Base-by-base conservation (phyloP, 2,113 vertebrate species). In the Perccottus glenii region DNA sequence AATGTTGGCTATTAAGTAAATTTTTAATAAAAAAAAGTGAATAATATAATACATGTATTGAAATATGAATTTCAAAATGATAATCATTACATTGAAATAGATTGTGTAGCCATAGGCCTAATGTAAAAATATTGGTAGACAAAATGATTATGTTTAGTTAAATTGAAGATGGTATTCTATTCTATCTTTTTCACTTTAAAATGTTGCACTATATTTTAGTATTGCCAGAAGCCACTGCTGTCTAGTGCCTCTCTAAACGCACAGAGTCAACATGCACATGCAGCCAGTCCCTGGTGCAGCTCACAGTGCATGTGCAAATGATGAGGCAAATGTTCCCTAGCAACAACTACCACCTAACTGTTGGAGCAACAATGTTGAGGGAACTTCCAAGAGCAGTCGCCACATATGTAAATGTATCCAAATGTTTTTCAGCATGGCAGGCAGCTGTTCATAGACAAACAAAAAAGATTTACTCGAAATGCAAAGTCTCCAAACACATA, bases 281-380 rank as follows among this genome's bases (percentile, higher is more conserved):
- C n/a, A 56, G 11, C 19, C 19, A 27, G 12, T 3, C 11, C 7
- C 14, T 14, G 5, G 32, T 35, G 52, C 52, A 55, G 50, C 9
- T 51, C 8, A 32, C 10, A 81, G 67, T 27, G 6, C 57, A 63
- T 67, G 51, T 73, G 72, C 35, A 73, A 76, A 74, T 55, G 67
- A 50, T 63, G 63, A 70, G 68, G 73, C 76, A 80, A 78, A 86
- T 81, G 80, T 85, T 80, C 84, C 81, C 84, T 83, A 83, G 84
- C 84, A 88, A 86, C 86, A 79, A 59, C 66, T 46, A 47, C 14
- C 10, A 67, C 33, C 15, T 40, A 58, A 60, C 19, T 36, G 55
- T 73, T 57, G 12, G 33, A 45, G 53, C 52, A 81, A 75, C 50
- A 67, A 55, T 46, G 32, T 70, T 5, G 52, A 68, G 46, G 60